Evolutionary conservation across 2,113 vertebrate genomes (phyloP), one percentile per base, ranked within the genome.

Genomic region (Balaeniceps rex): DNA sequence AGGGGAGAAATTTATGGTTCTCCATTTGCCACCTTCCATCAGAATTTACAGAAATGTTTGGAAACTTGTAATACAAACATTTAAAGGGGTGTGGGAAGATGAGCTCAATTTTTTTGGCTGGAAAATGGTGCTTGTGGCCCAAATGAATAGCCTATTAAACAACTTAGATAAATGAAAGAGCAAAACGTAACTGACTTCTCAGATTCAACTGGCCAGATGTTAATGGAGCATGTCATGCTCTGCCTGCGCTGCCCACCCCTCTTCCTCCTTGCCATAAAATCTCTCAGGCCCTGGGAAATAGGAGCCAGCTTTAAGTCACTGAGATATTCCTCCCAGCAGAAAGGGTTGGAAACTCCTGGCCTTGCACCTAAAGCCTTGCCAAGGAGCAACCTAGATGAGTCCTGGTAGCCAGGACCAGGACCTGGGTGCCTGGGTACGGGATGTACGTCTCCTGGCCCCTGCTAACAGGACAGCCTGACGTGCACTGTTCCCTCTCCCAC

Each of bases 351-450:
- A 79, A 63, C 9, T 84, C 36, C 68, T 74, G 38, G 28, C 24
- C 33, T 36, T 38, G 65, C 38, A 68, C 10, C 15, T 21, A 79
- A 51, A 76, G 25, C 25, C n/a, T 71, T 91, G 65, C 51, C 71
- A 38, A 68, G n/a, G 47, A 80, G 17, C 44, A 83, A 55, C 14
- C 23, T 61, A 24, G 21, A 19, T 15, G 76, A 84, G 38, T 46
- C 9, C 36, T 38, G 46, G 49, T 36, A 88, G 54, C 29, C 66
- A 76, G 71, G 22, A 66, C 14, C 31, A 70, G 40, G 34, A 71
- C 4, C 24, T 26, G 68, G 52, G 36, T 79, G 82, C 28, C 38
- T 2, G 2, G 11, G 26, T 36, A 42, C 38, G 0, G 0, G 47
- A 68, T 3, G 6, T 34, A 69, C 23, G 38, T 68, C 44, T 86